phyloP scores from a whole-genome alignment of 1,140 invertebrate genomes.

The Dolichoris vasculosae region DNA sequence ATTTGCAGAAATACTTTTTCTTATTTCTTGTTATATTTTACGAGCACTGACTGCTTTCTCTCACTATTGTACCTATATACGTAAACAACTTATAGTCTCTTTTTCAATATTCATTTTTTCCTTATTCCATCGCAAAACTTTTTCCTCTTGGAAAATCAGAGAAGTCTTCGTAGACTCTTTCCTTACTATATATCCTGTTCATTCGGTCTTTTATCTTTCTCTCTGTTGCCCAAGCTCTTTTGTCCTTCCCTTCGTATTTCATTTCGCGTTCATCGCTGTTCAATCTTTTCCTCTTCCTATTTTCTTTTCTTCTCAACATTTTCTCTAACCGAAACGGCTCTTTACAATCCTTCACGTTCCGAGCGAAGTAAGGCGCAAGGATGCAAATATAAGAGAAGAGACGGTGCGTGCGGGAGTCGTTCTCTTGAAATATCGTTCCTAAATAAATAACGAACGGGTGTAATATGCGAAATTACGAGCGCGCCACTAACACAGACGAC shows the following conservation, averaged over 20 bases:
- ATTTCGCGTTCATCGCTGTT: conserved; percentile 41
- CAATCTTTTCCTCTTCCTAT: conserved; percentile 22
- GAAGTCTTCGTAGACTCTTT: conserved; percentile 36
- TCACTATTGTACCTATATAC: background rate
- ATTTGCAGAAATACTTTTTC: conserved; percentile 31
- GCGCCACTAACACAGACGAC: background rate
- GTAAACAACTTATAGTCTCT: conserved; percentile 14
- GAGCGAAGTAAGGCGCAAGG: conserved; percentile 37
- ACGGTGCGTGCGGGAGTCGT: conserved; percentile 64
- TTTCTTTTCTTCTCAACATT: conserved; percentile 3
- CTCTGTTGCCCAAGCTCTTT: background rate
- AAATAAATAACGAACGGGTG: conserved; percentile 70
- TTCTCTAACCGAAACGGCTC: conserved; percentile 21
- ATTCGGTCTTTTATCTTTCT: conserved; percentile 37
- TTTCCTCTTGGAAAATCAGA: conserved; percentile 42
- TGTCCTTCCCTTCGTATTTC: conserved; percentile 50
- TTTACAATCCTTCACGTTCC: background rate
- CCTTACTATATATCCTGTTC: conserved; percentile 56
- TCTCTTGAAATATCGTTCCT: conserved; percentile 68
- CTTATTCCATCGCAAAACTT: conserved; percentile 21
- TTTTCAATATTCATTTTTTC: conserved; percentile 48
- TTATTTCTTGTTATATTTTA: conserved; percentile 38
- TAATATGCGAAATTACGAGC: conserved; percentile 70
- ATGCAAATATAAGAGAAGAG: conserved; percentile 64
- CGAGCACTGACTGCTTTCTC: background rate